Percentiles rank a stretch among this genome's conserved stretches.
Evolutionary conservation across 2,797 vertebrate genomes (phyloP).

Genomic region (Pyrocephalus nanus): DNA sequence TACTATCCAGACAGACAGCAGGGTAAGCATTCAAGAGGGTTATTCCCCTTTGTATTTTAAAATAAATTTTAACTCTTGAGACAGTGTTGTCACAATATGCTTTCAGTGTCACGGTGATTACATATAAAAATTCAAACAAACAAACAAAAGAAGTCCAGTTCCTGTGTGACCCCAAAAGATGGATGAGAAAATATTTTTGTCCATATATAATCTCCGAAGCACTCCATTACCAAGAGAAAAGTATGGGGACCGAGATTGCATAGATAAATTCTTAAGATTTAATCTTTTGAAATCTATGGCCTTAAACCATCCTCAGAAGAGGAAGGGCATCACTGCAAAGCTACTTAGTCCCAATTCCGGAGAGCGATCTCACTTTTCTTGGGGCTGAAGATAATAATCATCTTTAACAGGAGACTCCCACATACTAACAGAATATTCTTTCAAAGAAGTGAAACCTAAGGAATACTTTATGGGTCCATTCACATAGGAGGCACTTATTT

Average conservation of each 20-base stretch:
- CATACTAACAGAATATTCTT: conserved; percentile 12
- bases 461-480: neutral
- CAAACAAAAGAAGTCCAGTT: neutral
- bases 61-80: neutral
- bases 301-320: neutral
- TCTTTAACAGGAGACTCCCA: conserved; percentile 10
- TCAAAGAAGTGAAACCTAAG: conserved; percentile 33
- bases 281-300: conserved; percentile 27
- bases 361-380: conserved; percentile 23
- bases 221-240: neutral
- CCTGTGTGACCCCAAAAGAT: neutral
- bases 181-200: neutral
- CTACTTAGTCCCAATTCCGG: neutral
- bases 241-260: conserved; percentile 12
- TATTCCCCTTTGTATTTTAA: neutral
- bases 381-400: neutral
- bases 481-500: conserved; percentile 34
- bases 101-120: neutral
- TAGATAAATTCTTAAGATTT: conserved; percentile 55
- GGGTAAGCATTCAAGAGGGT: neutral
- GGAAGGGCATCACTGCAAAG: neutral
- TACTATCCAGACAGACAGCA: neutral
- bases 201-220: neutral
- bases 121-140: neutral
- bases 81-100: neutral